These are phyloP conservation scores for Otus scops DNA, from an alignment of 2,797 vertebrate species.

Conservation along the genomic window DNA sequence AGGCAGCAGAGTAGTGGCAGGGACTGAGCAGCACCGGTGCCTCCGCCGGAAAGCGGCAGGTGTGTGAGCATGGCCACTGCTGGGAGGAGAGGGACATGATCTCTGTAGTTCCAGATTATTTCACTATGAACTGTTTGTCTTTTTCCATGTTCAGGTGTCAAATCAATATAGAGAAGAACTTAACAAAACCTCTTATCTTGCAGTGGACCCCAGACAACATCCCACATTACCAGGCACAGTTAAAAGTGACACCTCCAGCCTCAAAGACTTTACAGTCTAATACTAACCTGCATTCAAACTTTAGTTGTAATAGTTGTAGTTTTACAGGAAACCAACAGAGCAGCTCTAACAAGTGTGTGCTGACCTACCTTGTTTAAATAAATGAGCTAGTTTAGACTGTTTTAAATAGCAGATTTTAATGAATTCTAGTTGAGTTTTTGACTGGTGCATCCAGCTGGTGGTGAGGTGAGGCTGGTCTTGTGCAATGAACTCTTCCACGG, in stretches of 20 bases:
- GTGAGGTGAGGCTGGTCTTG: not conserved
- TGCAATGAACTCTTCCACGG: not conserved
- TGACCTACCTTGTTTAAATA: not conserved
- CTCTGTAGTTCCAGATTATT: not conserved
- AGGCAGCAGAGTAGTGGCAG: not conserved
- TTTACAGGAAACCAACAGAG: not conserved
- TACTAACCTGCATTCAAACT: not conserved
- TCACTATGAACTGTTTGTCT: not conserved
- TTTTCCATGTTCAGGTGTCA: not conserved
- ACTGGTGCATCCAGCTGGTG: not conserved
- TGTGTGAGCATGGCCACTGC: not conserved
- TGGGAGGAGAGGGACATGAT: not conserved
- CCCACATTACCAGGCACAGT: not conserved
- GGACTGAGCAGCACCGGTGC: no score
- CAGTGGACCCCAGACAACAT: not conserved
- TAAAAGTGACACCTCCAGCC: not conserved
- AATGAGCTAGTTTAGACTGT: not conserved
- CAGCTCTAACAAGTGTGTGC: not conserved
- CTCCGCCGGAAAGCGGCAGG: not conserved
- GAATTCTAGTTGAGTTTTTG: not conserved
- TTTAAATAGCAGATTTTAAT: not conserved
- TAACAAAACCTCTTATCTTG: not conserved
- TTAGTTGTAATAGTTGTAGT: not conserved
- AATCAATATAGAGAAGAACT: not conserved
- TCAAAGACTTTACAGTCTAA: not conserved